Evolutionary conservation across 1,140 invertebrate genomes (phyloP), one percentile per base, ranked within the genome.

Genomic region (Trachelipus rathkii): DNA sequence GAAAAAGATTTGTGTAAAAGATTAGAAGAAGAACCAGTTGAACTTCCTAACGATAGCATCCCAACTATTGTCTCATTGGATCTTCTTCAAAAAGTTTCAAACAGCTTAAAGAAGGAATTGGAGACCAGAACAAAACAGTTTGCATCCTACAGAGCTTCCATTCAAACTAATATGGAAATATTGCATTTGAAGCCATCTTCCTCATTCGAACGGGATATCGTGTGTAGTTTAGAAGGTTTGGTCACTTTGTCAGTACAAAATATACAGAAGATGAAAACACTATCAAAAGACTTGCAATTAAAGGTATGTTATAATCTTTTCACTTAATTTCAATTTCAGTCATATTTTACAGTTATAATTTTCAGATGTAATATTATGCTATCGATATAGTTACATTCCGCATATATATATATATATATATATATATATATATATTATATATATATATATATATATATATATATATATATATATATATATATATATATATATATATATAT

Each of bases 201-300:
- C 9, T 11, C 77, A 10, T 76, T 78, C 73, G 77, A 78, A 45
- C 15, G 15, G 43, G 67, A 23, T 13, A 46, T 78, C 6, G 15
- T 78, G 5, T 66, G 74, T 19, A 74, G 68, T 5, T 7, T 78
- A 10, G 77, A 78, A 15, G 71, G 68, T 19, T 44, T 78, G 13
- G 72, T 78, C 19, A 69, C 33, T 10, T 60, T 75, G 0, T 76
- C 73, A 19, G 24, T 11, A 0, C 13, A 60, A 0, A 78, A 78
- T 69, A 13, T 78, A 0, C 23, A 71, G 9, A 45, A 44, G 7
- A 24, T 78, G 33, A 78, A 75, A 44, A 24, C 46, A 21, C 72
- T 78, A 1, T 74, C 66, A 53, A 44, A 68, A 44, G 66, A 76
- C 7, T 76, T 75, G 60, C 73, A 78, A 33, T 13, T 69, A 70